Evolutionary conservation across 2,113 vertebrate species (phyloP).

Genomic region (Phalacrocorax aristotelis): DNA sequence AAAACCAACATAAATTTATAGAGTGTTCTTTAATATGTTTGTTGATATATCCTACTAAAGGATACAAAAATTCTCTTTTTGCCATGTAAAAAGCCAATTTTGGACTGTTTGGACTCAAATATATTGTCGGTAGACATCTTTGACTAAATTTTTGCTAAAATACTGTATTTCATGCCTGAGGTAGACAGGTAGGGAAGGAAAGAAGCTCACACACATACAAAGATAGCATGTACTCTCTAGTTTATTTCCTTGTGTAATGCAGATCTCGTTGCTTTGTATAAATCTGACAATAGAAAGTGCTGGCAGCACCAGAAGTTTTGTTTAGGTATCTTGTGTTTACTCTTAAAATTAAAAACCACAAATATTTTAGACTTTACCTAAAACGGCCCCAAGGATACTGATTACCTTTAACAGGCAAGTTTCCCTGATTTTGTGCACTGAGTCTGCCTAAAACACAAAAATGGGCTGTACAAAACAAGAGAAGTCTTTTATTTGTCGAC

Average conservation of each 20-base stretch:
- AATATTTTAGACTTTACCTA: background rate
- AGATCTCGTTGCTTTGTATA: background rate
- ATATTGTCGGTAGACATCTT: background rate
- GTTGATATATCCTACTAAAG: background rate
- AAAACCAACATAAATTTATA: background rate
- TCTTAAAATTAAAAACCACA: background rate
- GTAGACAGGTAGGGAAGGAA: background rate
- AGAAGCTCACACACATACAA: background rate
- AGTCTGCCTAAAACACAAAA: background rate
- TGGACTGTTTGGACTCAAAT: background rate
- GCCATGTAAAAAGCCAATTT: background rate
- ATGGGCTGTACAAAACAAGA: accelerated
- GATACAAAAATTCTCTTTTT: background rate
- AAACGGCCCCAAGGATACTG: background rate
- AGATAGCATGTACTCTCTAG: background rate
- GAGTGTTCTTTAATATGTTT: background rate
- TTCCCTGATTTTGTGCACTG: background rate
- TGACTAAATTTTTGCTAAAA: background rate
- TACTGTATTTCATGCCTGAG: background rate
- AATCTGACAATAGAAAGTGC: background rate
- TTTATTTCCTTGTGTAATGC: background rate
- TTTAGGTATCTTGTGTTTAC: background rate
- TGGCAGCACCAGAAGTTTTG: background rate
- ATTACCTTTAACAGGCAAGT: background rate
- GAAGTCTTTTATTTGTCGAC: background rate